phyloP scores from a whole-genome alignment of 2,113 vertebrate species.

The Scytalopus superciliaris region DNA sequence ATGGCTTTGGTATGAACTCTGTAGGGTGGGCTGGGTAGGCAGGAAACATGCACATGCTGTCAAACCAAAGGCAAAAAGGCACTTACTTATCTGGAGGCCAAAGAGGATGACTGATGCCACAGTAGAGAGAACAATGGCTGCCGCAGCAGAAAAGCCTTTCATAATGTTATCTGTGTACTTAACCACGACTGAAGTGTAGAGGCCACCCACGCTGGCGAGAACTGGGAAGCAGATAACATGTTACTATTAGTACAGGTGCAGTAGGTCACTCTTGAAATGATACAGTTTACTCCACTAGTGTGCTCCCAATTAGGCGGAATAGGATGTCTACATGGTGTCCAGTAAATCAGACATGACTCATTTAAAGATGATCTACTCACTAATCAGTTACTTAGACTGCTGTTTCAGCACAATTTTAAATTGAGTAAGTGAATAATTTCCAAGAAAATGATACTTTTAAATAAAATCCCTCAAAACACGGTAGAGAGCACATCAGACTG shows the following conservation, averaged over 20 bases:
- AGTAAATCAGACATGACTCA: not conserved
- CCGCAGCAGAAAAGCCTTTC: conserved; percentile 97
- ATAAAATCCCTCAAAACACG: not conserved
- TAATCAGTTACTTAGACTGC: not conserved
- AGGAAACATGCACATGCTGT: fast-evolving
- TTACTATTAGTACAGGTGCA: not conserved
- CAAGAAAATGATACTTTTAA: not conserved
- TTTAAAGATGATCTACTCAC: not conserved
- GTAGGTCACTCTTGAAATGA: not conserved
- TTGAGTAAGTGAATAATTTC: not conserved
- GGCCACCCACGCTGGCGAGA: conserved; percentile 91
- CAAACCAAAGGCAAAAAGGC: not conserved
- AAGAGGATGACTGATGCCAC: conserved; percentile 91
- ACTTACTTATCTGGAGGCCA: conserved; percentile 95
- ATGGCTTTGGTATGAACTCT: not conserved
- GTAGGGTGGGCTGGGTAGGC: not conserved
- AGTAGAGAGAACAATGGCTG: conserved; percentile 96
- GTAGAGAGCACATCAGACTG: not conserved
- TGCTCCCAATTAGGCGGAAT: not conserved
- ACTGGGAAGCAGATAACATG: conserved; percentile 71
- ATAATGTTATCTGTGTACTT: conserved; percentile 99
- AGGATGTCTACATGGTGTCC: not conserved
- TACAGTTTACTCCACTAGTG: not conserved
- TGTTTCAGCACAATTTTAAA: not conserved
- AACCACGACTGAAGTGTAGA: conserved; percentile 95